phyloP scores from a whole-genome alignment of 2,113 vertebrate genomes.

The Cromileptes altivelis region DNA sequence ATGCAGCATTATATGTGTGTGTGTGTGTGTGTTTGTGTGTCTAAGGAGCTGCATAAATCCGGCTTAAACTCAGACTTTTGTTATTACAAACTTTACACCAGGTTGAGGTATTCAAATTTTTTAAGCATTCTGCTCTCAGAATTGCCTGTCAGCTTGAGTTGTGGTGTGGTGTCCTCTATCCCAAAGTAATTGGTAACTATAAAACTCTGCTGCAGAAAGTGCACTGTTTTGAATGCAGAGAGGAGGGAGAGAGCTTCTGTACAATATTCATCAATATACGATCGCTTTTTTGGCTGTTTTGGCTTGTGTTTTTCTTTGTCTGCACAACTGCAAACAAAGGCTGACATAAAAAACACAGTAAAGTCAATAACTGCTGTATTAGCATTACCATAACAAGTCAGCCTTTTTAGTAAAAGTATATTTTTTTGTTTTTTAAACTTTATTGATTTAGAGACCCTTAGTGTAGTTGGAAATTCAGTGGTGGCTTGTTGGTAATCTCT shows the following conservation, averaged over 20 bases:
- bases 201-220: constrained; percentile 54
- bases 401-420: constrained; percentile 9
- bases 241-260: constrained; percentile 3
- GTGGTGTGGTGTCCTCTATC: constrained; percentile 45
- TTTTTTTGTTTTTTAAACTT: not conserved
- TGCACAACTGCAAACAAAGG: constrained; percentile 31
- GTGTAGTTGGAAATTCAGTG: not conserved
- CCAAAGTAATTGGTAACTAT: constrained; percentile 67
- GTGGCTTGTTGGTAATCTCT: not conserved
- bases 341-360: constrained; percentile 7
- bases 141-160: constrained; percentile 70
- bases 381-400: not conserved
- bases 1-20: constrained; percentile 15
- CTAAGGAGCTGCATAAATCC: not conserved
- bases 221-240: constrained; percentile 46
- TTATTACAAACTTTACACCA: constrained; percentile 23
- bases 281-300: constrained; percentile 6
- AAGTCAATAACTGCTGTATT: not conserved
- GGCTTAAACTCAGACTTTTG: constrained; percentile 18
- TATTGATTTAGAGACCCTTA: not conserved
- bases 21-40: not conserved
- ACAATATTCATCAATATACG: constrained; percentile 40
- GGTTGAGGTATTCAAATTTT: constrained; percentile 50
- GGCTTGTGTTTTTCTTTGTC: constrained; percentile 28
- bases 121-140: constrained; percentile 45